phyloP scores from a whole-genome alignment of 2,888 invertebrate genomes.

The Diadromus collaris region DNA sequence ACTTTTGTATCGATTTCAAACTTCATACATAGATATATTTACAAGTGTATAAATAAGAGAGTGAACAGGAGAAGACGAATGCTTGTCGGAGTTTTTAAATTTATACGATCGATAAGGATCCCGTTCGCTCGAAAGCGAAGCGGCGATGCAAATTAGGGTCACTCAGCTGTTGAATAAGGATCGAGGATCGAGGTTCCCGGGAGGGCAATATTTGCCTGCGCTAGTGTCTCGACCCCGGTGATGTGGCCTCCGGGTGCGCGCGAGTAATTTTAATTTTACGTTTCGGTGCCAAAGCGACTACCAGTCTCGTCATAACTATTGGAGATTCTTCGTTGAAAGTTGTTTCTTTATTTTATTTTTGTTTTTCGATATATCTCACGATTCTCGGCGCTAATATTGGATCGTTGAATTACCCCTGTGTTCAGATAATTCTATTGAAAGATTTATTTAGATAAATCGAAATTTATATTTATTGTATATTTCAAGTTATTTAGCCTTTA shows the following conservation, averaged over 20 bases:
- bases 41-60: slow-evolving; percentile 36
- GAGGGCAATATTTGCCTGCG: slow-evolving; percentile 59
- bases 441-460: slow-evolving; percentile 5
- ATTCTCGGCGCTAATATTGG: slow-evolving; percentile 22
- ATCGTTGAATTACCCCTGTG: slow-evolving; percentile 29
- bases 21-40: slow-evolving; percentile 47
- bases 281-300: slow-evolving; percentile 61
- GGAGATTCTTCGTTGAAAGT: slow-evolving; percentile 37
- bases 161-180: slow-evolving; percentile 74
- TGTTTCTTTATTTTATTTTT: slow-evolving; percentile 25
- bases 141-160: slow-evolving; percentile 71
- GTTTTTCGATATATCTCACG: slow-evolving; percentile 27
- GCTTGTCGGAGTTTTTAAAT: slow-evolving; percentile 66
- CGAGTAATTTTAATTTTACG: slow-evolving; percentile 52
- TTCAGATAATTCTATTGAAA: slow-evolving; percentile 29
- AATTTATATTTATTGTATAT: neutral
- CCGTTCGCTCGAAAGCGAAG: slow-evolving; percentile 49
- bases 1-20: slow-evolving; percentile 32
- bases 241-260: slow-evolving; percentile 11
- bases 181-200: slow-evolving; percentile 71
- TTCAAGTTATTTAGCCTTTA: slow-evolving; percentile 23
- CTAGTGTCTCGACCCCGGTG: slow-evolving; percentile 17
- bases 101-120: slow-evolving; percentile 71
- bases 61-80: slow-evolving; percentile 35
- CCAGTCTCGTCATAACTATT: slow-evolving; percentile 42